A percentile compares a stretch with the other conserved stretches of the same genome.
Conservation (phyloP, 1,140 invertebrate genomes). For the Adoxophyes honmai region DNA sequence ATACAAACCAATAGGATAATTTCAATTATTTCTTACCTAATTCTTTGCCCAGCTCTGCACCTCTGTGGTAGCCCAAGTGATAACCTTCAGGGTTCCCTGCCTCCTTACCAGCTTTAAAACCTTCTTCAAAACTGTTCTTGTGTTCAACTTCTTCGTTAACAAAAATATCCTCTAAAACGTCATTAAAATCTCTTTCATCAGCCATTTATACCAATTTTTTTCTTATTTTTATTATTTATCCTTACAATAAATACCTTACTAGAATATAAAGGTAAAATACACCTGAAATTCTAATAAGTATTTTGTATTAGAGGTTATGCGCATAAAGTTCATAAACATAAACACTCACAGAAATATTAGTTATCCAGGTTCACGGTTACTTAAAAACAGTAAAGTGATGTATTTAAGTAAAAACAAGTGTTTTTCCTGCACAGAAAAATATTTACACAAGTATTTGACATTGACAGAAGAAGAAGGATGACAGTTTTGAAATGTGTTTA, state of each 20-base stretch:
- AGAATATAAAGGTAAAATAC: neutral
- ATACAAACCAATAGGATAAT: too few relatives aligned
- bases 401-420: too few relatives aligned
- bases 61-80: slow-evolving; percentile 81
- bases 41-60: slow-evolving; percentile 81
- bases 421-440: too few relatives aligned
- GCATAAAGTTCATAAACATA: neutral
- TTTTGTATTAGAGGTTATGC: neutral
- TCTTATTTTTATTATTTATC: slow-evolving; percentile 1
- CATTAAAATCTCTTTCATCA: slow-evolving; percentile 79
- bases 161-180: slow-evolving; percentile 80
- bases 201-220: slow-evolving; percentile 69
- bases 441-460: too few relatives aligned
- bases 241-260: neutral
- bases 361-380: too few relatives aligned
- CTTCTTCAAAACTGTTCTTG: slow-evolving; percentile 79
- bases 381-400: too few relatives aligned
- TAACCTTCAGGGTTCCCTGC: slow-evolving; percentile 81
- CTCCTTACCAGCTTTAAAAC: slow-evolving; percentile 71
- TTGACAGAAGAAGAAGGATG: too few relatives aligned
- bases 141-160: slow-evolving; percentile 79
- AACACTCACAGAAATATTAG: too few relatives aligned
- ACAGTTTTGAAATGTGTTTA: too few relatives aligned
- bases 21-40: too few relatives aligned
- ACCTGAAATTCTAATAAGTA: neutral